Evolutionary conservation across 2,888 invertebrate species (phyloP).

Genomic region (Scaptodrosophila latifasciaeformis): DNA sequence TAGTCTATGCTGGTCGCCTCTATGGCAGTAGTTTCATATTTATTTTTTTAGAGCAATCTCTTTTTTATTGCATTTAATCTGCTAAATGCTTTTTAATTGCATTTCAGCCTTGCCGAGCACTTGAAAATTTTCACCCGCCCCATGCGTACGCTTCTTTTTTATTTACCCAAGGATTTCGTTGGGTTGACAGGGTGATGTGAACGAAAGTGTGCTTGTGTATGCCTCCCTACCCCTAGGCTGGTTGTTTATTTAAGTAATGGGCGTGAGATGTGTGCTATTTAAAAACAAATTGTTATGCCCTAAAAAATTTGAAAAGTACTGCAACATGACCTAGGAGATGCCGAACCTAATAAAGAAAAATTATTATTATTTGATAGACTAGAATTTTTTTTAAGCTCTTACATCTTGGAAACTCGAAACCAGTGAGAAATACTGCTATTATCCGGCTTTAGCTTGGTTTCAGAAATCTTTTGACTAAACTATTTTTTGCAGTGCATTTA

Average conservation of each 20-base stretch:
- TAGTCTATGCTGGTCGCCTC: constrained; percentile 32
- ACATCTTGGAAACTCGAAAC: too few species aligned
- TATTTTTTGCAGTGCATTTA: constrained; percentile 1
- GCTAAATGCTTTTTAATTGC: constrained; percentile 61
- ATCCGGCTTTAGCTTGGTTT: too few species aligned
- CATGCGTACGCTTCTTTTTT: constrained; percentile 26
- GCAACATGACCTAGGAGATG: too few species aligned
- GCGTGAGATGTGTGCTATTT: constrained; percentile 47
- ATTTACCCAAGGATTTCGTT: constrained; percentile 4
- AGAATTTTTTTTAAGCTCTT: too few species aligned
- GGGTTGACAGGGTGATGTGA: constrained; percentile 1
- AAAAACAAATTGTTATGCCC: constrained; percentile 27
- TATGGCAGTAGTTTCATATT: constrained; percentile 15
- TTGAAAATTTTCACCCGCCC: constrained; percentile 35
- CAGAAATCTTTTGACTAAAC: too few species aligned
- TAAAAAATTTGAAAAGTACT: too few species aligned
- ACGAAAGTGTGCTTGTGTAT: constrained; percentile 14
- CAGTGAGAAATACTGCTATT: too few species aligned
- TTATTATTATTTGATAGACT: too few species aligned
- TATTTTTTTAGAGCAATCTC: constrained; percentile 40
- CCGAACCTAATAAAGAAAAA: too few species aligned
- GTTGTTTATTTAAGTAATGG: constrained; percentile 37
- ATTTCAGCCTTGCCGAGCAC: constrained; percentile 46
- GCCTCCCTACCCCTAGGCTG: constrained; percentile 44
- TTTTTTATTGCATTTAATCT: constrained; percentile 45